Evolutionary conservation across 2,888 invertebrate genomes (phyloP).

Genomic region (Eupithecia subfuscata): DNA sequence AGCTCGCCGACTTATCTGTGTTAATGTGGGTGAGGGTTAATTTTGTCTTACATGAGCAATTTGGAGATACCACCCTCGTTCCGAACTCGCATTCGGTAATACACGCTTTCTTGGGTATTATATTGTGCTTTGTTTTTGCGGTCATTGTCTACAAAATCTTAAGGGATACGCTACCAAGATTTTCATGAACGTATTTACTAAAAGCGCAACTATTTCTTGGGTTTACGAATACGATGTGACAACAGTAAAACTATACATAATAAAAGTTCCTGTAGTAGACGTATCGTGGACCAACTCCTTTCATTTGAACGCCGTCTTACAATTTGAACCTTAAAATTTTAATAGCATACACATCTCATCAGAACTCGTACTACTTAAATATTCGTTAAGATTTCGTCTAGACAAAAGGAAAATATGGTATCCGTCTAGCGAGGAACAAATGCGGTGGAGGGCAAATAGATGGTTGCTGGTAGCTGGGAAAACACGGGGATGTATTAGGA

Average conservation of each 20-base stretch:
- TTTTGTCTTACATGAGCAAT: constrained; percentile 83
- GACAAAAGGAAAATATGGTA: constrained; percentile 82
- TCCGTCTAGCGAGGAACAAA: constrained; percentile 73
- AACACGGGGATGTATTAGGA: constrained; percentile 78
- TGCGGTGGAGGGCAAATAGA: constrained; percentile 52
- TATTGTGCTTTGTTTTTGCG: constrained; percentile 50
- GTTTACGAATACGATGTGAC: not conserved
- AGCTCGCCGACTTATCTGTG: constrained; percentile 83
- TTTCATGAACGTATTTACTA: not conserved
- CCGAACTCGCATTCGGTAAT: constrained; percentile 66
- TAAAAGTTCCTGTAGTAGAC: not conserved
- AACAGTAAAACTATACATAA: not conserved
- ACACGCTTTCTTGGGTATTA: constrained; percentile 50
- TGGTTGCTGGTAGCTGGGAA: constrained; percentile 63
- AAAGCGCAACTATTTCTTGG: not conserved
- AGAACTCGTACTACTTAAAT: constrained; percentile 69
- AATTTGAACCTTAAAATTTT: constrained; percentile 25
- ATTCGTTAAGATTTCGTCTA: constrained; percentile 83
- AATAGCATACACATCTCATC: constrained; percentile 45
- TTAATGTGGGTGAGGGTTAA: constrained; percentile 83
- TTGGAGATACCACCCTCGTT: constrained; percentile 75
- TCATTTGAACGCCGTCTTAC: constrained; percentile 3
- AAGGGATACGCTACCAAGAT: not conserved
- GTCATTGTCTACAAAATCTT: constrained; percentile 23
- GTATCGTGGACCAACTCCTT: not conserved